Conservation (phyloP, 2,113 vertebrate genomes). For the Gallinago paraguaiae region DNA sequence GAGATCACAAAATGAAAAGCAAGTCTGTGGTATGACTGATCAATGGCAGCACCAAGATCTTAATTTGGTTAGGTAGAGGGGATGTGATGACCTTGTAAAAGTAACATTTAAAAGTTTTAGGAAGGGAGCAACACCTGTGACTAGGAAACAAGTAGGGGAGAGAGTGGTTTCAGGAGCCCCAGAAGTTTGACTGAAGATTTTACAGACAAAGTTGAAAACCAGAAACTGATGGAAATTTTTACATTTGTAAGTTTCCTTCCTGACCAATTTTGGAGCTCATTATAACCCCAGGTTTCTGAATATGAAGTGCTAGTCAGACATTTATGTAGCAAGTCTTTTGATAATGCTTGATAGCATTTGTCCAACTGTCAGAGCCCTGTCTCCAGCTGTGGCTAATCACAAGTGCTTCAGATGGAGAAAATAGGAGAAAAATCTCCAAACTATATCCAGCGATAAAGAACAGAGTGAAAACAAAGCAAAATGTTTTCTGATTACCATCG, state of each 20-base stretch:
- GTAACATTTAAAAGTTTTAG: neutral
- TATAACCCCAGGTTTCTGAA: neutral
- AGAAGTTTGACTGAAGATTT: neutral
- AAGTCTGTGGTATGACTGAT: neutral
- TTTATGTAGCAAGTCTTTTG: neutral
- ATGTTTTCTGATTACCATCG: neutral
- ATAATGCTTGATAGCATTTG: neutral
- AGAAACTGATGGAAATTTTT: neutral
- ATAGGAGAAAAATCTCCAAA: neutral
- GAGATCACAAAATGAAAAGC: neutral
- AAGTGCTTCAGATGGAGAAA: neutral
- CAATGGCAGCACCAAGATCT: neutral
- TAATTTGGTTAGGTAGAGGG: neutral
- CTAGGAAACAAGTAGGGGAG: neutral
- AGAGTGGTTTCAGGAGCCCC: neutral
- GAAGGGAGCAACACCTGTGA: neutral
- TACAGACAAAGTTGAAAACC: neutral
- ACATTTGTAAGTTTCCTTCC: neutral
- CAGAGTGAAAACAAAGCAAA: neutral
- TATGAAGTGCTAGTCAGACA: neutral
- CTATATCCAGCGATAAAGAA: neutral
- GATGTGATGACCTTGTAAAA: neutral
- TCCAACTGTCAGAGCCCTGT: neutral
- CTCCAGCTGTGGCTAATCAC: neutral
- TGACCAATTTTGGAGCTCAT: neutral